Evolutionary conservation across 1,140 invertebrate genomes (phyloP), one percentile per base, ranked within the genome.

Genomic region (Steinernema feltiae): DNA sequence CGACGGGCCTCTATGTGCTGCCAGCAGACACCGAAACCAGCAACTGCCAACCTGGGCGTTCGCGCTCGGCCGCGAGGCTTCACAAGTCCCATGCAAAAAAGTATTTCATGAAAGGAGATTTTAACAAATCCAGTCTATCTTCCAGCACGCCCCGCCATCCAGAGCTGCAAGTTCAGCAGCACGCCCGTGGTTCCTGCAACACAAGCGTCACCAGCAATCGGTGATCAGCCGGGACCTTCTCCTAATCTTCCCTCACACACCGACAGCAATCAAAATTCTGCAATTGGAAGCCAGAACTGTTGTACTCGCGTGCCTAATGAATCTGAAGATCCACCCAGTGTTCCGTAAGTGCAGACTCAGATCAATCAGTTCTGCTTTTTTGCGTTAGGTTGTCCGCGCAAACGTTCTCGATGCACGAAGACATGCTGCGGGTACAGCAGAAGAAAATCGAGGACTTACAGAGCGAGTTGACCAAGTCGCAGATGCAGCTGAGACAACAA

Each of bases 361-460:
- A 17, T 30, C 17, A 21, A 12, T 27, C 73, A 75, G 21, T 75
- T 30, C 48, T 82, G 83, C 15, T 12, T 79, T 27, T 15, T 17
- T 3, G 35, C 30, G 72, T 35, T 48, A 80, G 79, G 72, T n/a
- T 82, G n/a, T 80, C 75, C 3, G 80, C 82, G 32, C 48, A 41
- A 31, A 83, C 81, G 21, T 63, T 82, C 32, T 80, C 82, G 29
- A 82, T 74, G 32, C 81, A 83, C 69, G 81, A 82, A 74, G 81
- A 82, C 48, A 79, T 82, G 41, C 80, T 95, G 31, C 90, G 91
- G 71, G 91, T 93, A 81, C 93, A 95, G 84, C 91, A 93, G 79
- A 90, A 92, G 69, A 91, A 92, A 83, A 97, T 97, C 69, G 91
- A 93, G 82, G 92, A 94, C 80, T 88, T 97, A 32, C 92, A 95